Evolutionary conservation across 2,113 vertebrate species (phyloP), one percentile per base, ranked within the genome.

Genomic region (Coturnix japonica): DNA sequence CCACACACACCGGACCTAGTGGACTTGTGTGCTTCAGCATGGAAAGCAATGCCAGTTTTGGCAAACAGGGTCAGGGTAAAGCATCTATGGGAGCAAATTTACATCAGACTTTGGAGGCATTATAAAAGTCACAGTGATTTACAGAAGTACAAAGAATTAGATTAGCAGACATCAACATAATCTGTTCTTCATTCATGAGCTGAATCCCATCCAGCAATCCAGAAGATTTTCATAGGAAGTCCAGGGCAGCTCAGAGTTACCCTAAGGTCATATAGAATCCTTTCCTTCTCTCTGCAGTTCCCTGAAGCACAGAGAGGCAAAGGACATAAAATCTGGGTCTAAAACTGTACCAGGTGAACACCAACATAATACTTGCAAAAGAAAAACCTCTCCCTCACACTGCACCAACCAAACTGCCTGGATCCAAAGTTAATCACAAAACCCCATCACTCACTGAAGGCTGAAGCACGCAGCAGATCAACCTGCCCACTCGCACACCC

Each of bases 41-140:
- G 13, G 71, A 78, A 77, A 64, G 66, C 74, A 89, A 22, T 0
- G 0, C 61, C 84, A 94, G 73, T 41, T n/a, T 90, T 33, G 33
- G 35, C 57, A 75, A 46, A 81, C 12, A 17, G 0, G 0, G n/a
- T 37, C 66, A 72, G 74, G 43, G 22, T 26, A 33, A 89, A 64
- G 20, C 9, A 84, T 35, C 43, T 51, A 51, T 17, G 23, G 71
- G 59, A 89, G 70, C 35, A 72, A 85, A 91, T 91, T 81, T 81
- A 69, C 71, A 69, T 8, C 37, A 46, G 43, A 81, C n/a, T 35
- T 72, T 67, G 59, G 53, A 83, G 71, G 61, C n/a, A 56, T 75
- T 94, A 39, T 60, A 89, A 53, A 94, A 95, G 78, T 85, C 90
- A 85, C 1, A 33, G 57, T 78, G 81, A 89, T 95, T 89, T 91